Base-by-base conservation (phyloP, 2,888 invertebrate species). In the Callinectes sapidus region DNA sequence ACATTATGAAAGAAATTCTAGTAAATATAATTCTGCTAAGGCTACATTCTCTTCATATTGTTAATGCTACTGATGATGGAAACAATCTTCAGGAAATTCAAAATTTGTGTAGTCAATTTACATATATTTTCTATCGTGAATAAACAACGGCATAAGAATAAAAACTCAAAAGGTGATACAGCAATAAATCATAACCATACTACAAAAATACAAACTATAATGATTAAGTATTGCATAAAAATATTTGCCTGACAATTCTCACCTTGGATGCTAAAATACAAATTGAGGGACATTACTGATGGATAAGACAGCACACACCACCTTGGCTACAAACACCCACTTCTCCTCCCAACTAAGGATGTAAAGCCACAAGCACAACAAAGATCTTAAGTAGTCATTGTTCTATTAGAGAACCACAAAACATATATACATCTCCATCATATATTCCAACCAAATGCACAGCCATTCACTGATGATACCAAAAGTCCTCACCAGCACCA, bases 361-460 rank as follows among this genome's bases (percentile, higher is more conserved):
- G 81, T 81, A 81, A 81, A 81, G 81, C 81, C 81, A 81, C 81
- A 81, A 81, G 81, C 81, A 81, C 81, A 81, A 35, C 81, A 81
- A 71, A 71, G 81, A 81, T 81, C 18, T 81, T 35, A 81, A 81
- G 81, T 81, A 81, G 81, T 81, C 81, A 81, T 32, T 81, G 81
- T 81, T 18, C 35, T 35, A 16, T 35, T 81, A 81, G 23, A 35
- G 81, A 81, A 81, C 81, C 81, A 81, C 35, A 81, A 81, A 81
- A 81, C 32, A 81, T 71, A 28, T 81, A 35, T 81, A 81, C 81
- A 81, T 81, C 81, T 81, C 81, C 81, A 77, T 77, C 28, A 81
- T 81, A 71, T 71, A 71, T 71, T 23, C 28, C 71, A 28, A 71
- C 71, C 71, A 71, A 61, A 35, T 3, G 35, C 81, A 16, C 35